phyloP scores from a whole-genome alignment of 1,140 invertebrate species.

The Neuroterus valhalla region DNA sequence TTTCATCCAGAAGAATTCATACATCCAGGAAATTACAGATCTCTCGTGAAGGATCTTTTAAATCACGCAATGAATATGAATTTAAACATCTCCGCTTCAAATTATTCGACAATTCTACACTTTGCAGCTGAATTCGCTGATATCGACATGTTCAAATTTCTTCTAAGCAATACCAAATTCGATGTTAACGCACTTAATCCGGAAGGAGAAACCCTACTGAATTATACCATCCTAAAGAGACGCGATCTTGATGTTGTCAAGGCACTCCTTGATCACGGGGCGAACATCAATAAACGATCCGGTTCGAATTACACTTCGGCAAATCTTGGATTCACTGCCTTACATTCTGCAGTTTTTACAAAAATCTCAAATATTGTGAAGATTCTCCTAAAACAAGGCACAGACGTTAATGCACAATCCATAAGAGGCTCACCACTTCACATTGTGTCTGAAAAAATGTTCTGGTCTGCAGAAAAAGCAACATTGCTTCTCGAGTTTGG shows the following conservation, averaged over 20 bases:
- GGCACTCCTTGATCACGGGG: neutral
- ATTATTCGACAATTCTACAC: slow-evolving; percentile 1
- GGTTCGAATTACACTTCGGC: neutral
- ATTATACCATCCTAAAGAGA: neutral
- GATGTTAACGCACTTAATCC: neutral
- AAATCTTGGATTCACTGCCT: neutral
- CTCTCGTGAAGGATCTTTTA: neutral
- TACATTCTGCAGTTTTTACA: slow-evolving; percentile 8
- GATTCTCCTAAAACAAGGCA: neutral
- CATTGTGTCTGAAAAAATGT: neutral
- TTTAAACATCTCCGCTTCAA: neutral
- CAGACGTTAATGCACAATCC: neutral
- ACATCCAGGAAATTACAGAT: neutral
- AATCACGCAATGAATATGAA: neutral
- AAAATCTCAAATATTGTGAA: neutral
- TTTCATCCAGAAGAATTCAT: neutral
- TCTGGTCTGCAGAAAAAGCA: neutral
- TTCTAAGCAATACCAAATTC: neutral
- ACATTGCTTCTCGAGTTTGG: neutral
- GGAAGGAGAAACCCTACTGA: neutral
- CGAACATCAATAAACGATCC: neutral
- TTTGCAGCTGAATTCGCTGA: neutral
- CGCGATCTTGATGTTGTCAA: neutral
- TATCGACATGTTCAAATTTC: neutral
- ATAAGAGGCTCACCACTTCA: neutral